These are phyloP conservation scores for Odobenus rosmarus DNA, from an alignment of 2,113 vertebrate species.

Conservation along the genomic window DNA sequence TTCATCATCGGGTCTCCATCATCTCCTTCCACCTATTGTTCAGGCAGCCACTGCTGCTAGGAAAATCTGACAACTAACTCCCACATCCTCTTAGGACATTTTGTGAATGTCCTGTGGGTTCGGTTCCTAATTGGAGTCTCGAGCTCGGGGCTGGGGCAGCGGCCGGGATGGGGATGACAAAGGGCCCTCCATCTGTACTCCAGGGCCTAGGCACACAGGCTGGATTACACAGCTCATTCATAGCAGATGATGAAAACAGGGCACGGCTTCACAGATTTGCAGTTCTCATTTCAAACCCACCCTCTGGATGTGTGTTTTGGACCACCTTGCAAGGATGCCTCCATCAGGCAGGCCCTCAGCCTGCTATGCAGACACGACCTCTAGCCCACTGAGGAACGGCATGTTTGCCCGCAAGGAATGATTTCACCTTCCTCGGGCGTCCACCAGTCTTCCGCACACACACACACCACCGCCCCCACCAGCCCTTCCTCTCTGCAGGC, in stretches of 20 bases:
- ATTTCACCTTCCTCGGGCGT: neutral
- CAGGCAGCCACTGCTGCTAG: conserved; percentile 53
- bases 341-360: neutral
- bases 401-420: neutral
- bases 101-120: neutral
- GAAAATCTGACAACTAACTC: conserved; percentile 65
- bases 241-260: neutral
- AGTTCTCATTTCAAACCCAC: neutral
- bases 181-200: neutral
- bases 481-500: neutral
- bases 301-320: neutral
- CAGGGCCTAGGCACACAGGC: neutral
- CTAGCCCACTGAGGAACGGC: accelerated
- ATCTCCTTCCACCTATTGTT: conserved; percentile 85
- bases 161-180: accelerated
- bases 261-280: neutral
- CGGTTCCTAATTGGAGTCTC: neutral
- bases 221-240: accelerated
- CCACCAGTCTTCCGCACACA: no score
- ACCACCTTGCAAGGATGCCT: no score
- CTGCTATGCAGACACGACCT: neutral
- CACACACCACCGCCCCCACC: neutral
- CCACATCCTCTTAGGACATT: conserved; percentile 45
- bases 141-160: neutral
- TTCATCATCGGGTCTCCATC: conserved; percentile 54